Percentiles rank a stretch among this genome's conserved stretches.
These are phyloP conservation scores for Lottia gigantea DNA, from an alignment of 2,888 invertebrate genomes.

Conservation along the genomic window DNA sequence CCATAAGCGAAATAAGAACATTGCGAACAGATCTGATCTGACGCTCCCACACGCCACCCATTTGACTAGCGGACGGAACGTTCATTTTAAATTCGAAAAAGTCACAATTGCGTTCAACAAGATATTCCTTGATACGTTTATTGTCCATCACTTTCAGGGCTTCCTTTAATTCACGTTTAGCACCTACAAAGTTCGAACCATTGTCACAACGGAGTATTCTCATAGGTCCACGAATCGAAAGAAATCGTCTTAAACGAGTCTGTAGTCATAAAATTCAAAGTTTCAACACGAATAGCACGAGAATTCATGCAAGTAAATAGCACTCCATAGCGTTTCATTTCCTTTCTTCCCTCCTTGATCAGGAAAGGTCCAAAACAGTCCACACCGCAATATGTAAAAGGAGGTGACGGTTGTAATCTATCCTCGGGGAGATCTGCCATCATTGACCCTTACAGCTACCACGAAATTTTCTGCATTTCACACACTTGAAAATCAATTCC, in stretches of 20 bases:
- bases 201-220: slow-evolving; percentile 30
- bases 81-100: slow-evolving; percentile 34
- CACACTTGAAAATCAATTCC: slow-evolving; percentile 43
- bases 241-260: slow-evolving; percentile 16
- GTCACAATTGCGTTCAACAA: slow-evolving; percentile 24
- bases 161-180: slow-evolving; percentile 20
- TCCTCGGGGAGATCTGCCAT: slow-evolving; percentile 60
- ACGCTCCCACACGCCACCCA: slow-evolving; percentile 47
- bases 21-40: slow-evolving; percentile 38
- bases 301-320: slow-evolving; percentile 57
- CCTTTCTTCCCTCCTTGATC: slow-evolving; percentile 43
- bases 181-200: slow-evolving; percentile 38
- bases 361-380: slow-evolving; percentile 33
- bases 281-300: slow-evolving; percentile 55
- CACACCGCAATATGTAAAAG: slow-evolving; percentile 56
- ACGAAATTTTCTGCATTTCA: slow-evolving; percentile 46
- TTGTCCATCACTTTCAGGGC: slow-evolving; percentile 19
- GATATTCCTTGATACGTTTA: slow-evolving; percentile 17
- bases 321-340: slow-evolving; percentile 48
- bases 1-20: slow-evolving; percentile 29
- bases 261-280: slow-evolving; percentile 30
- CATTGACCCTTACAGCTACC: slow-evolving; percentile 14
- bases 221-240: slow-evolving; percentile 34
- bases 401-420: slow-evolving; percentile 43
- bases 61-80: slow-evolving; percentile 41